phyloP scores from a whole-genome alignment of 2,888 invertebrate genomes.

The Tipula vernalis region DNA sequence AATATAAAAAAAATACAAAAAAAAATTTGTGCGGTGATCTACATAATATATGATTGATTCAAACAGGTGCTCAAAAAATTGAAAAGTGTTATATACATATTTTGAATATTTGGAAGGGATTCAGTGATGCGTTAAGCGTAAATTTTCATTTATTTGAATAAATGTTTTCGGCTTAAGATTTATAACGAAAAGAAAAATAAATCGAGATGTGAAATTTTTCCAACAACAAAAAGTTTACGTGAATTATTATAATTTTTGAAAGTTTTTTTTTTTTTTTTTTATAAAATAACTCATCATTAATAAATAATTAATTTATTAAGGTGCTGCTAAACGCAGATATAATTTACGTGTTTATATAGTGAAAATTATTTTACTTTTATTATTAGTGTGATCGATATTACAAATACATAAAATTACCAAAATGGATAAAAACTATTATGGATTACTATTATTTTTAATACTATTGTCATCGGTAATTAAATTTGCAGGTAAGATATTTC shows the following conservation, averaged over 20 bases:
- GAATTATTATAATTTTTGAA: not conserved
- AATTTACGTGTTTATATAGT: not conserved
- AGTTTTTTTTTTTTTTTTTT: not conserved
- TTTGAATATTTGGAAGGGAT: not conserved
- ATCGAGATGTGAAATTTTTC: not conserved
- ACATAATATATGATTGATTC: not conserved
- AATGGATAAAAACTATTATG: not conserved
- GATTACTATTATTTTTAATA: not conserved
- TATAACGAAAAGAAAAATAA: not conserved
- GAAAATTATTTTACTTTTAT: not conserved
- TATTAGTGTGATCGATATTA: not conserved
- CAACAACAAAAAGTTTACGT: not conserved
- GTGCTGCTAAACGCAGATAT: not conserved
- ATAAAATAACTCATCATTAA: not conserved
- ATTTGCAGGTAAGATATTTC: not conserved
- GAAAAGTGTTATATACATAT: not conserved
- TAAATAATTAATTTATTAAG: not conserved
- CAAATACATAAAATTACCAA: not conserved
- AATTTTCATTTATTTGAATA: not conserved
- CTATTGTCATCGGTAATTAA: not conserved
- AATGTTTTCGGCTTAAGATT: not conserved
- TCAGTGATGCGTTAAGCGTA: not conserved
- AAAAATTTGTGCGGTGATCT: not conserved
- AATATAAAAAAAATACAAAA: not conserved
- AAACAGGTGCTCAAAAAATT: not conserved